These are phyloP conservation scores for Enteromius anoplus DNA, from an alignment of 2,797 vertebrate genomes.

Conservation along the genomic window DNA sequence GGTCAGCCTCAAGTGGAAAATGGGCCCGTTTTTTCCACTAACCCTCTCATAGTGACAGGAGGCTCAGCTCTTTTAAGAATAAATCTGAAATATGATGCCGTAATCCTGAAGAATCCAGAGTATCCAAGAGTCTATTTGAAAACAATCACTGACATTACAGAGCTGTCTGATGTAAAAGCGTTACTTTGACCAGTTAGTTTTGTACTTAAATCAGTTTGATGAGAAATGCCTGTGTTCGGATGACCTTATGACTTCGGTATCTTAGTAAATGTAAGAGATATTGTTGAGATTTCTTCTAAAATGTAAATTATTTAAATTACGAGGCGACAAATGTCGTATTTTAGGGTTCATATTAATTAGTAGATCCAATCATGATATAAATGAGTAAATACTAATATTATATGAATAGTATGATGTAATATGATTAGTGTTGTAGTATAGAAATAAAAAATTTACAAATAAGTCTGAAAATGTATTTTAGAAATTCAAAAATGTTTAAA, in stretches of 20 bases:
- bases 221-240: background rate
- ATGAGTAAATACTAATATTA: background rate
- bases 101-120: background rate
- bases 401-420: background rate
- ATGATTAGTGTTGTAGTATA: background rate
- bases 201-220: background rate
- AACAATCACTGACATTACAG: background rate
- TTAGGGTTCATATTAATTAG: background rate
- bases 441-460: background rate
- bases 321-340: background rate
- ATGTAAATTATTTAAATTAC: background rate
- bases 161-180: background rate
- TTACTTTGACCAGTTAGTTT: background rate
- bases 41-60: background rate
- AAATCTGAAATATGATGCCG: slow-evolving; percentile 5
- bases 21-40: background rate
- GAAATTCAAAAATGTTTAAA: background rate
- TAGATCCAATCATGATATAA: background rate
- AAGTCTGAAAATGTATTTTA: background rate
- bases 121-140: background rate
- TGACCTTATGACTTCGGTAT: background rate
- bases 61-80: background rate
- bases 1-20: slow-evolving; percentile 68
- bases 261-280: background rate
- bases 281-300: background rate